Percentiles rank a stretch among this genome's conserved stretches.
phyloP scores from a whole-genome alignment of 1,140 invertebrate genomes.

The Drosophila grimshawi region DNA sequence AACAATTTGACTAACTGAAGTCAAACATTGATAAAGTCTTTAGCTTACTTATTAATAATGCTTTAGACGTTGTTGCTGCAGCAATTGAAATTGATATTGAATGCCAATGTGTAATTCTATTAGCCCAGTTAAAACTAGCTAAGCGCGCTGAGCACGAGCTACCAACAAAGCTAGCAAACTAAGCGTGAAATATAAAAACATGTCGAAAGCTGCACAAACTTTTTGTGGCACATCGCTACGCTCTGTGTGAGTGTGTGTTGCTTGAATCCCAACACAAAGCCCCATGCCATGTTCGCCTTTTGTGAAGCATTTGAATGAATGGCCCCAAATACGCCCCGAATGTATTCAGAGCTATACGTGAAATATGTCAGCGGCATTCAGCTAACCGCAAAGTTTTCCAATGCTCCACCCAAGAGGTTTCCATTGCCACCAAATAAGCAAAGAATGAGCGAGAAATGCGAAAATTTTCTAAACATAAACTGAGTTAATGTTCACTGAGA shows the following conservation, averaged over 20 bases:
- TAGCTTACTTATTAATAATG: not conserved
- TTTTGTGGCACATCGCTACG: slow-evolving; percentile 7
- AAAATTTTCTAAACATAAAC: not conserved
- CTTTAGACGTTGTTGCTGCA: slow-evolving; percentile 33
- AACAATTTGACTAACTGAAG: not conserved
- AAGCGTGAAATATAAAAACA: slow-evolving; percentile 52
- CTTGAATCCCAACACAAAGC: not conserved
- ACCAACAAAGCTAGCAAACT: slow-evolving; percentile 14
- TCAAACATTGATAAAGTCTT: not conserved
- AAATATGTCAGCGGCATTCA: slow-evolving; percentile 58
- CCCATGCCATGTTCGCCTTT: slow-evolving; percentile 19
- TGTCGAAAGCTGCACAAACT: slow-evolving; percentile 22
- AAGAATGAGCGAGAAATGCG: not conserved
- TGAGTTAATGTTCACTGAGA: not conserved
- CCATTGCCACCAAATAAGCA: not conserved
- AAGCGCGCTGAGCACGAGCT: not conserved
- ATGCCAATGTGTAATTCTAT: slow-evolving; percentile 70
- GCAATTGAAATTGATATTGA: slow-evolving; percentile 49
- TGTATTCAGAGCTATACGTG: slow-evolving; percentile 38
- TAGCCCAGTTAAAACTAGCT: slow-evolving; percentile 57
- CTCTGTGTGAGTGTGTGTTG: not conserved
- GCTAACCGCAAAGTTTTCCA: slow-evolving; percentile 24
- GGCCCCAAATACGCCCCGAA: slow-evolving; percentile 8
- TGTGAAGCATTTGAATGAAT: slow-evolving; percentile 34
- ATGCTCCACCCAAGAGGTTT: not conserved